A percentile compares a stretch with the other conserved stretches of the same genome.
Evolutionary conservation across 2,888 invertebrate genomes (phyloP).

Genomic region (Philhelius pedissequus): DNA sequence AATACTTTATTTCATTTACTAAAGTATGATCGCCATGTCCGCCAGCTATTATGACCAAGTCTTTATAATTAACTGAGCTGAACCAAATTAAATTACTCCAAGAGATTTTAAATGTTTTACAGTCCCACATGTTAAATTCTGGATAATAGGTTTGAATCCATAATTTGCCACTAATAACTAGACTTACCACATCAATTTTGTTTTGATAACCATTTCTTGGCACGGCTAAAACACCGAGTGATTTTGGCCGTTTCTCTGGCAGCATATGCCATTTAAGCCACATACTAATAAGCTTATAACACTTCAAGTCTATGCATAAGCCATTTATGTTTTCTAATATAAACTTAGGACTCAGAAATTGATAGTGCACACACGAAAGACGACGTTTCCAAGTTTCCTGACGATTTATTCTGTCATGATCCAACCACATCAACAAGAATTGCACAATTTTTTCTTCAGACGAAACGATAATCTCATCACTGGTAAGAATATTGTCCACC

Average conservation of each 20-base stretch:
- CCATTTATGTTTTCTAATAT: background rate
- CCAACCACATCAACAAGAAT: background rate
- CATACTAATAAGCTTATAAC: background rate
- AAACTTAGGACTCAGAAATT: background rate
- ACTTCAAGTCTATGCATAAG: background rate
- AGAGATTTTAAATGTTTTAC: background rate
- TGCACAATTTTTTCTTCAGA: background rate
- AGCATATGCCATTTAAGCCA: background rate
- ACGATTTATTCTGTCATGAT: background rate
- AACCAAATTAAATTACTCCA: background rate
- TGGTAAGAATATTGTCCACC: background rate
- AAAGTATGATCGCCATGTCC: background rate
- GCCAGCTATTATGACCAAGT: background rate
- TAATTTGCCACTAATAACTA: no score
- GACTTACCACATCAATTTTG: background rate
- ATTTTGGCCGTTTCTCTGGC: background rate
- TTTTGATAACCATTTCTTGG: background rate
- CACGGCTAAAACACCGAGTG: background rate
- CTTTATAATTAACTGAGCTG: no score
- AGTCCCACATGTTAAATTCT: background rate
- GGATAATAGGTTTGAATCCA: background rate
- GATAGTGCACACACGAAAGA: background rate
- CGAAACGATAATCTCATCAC: background rate
- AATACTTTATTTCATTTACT: background rate
- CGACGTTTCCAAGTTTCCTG: background rate